Conservation (phyloP, 2,113 vertebrate genomes). For the Hyla sarda region DNA sequence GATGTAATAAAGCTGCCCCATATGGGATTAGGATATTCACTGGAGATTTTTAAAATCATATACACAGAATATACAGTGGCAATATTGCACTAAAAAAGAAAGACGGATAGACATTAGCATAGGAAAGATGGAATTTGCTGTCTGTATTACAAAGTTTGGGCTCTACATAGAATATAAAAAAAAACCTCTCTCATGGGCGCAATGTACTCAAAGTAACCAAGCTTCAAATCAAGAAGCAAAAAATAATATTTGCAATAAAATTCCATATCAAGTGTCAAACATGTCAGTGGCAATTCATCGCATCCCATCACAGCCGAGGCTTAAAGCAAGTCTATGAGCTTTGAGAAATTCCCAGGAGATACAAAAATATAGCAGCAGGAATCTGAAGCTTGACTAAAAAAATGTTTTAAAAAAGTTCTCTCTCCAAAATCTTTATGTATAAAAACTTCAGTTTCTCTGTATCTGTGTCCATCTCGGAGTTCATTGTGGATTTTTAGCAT, state of each 20-base stretch:
- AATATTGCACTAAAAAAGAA: conserved; percentile 31
- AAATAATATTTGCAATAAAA: conserved; percentile 58
- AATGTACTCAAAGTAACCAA: conserved; percentile 44
- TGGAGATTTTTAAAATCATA: neutral
- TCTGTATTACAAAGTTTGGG: conserved; percentile 46
- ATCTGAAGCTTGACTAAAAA: conserved; percentile 38
- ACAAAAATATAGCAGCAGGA: conserved; percentile 47
- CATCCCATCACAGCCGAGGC: conserved; percentile 55
- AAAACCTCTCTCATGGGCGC: conserved; percentile 42
- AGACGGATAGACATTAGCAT: conserved; percentile 27
- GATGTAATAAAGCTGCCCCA: neutral
- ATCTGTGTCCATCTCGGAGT: neutral
- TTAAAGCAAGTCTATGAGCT: conserved; percentile 50
- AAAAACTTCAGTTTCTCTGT: neutral
- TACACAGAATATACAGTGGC: neutral
- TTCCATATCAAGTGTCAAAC: conserved; percentile 57
- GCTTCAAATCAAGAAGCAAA: conserved; percentile 53
- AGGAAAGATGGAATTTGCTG: conserved; percentile 26
- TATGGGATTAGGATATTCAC: neutral
- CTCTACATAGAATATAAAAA: conserved; percentile 42
- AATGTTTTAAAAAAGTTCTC: conserved; percentile 37
- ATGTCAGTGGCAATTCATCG: conserved; percentile 59
- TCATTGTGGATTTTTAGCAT: neutral
- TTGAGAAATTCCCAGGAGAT: conserved; percentile 52
- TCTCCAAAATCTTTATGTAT: conserved; percentile 1